phyloP scores from a whole-genome alignment of 2,113 vertebrate species.

The Neotoma lepida region DNA sequence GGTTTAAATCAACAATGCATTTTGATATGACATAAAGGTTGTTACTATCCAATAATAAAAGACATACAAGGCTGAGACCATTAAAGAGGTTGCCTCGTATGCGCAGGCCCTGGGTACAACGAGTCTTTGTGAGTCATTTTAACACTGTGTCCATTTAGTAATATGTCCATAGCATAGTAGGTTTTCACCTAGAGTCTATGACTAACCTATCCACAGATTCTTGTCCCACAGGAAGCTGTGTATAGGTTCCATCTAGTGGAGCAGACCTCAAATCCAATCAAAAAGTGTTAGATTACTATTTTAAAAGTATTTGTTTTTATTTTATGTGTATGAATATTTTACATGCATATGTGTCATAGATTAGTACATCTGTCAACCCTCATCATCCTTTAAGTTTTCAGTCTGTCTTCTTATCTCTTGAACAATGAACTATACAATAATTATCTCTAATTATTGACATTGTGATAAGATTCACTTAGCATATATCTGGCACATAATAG shows the following conservation, averaged over 20 bases:
- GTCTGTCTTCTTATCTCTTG: conserved; percentile 30
- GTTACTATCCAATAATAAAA: neutral
- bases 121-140: neutral
- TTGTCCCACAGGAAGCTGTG: neutral
- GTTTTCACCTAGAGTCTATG: neutral
- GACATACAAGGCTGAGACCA: neutral
- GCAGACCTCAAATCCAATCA: neutral
- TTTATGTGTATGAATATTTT: neutral
- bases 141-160: neutral
- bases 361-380: neutral
- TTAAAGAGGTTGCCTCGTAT: neutral
- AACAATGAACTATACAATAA: neutral
- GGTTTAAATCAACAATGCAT: neutral
- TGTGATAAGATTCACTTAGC: neutral
- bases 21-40: neutral
- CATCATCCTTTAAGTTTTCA: neutral
- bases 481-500: neutral
- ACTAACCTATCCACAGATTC: neutral
- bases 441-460: conserved; percentile 3
- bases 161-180: neutral
- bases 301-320: neutral
- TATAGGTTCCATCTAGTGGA: neutral
- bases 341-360: neutral
- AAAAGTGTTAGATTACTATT: neutral
- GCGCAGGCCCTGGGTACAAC: neutral